phyloP scores from a whole-genome alignment of 1,140 invertebrate genomes.

The honey bee (Apis mellifera) region Amel_HAv3.1 CM009931.2:8290501-8291000 shows the following conservation, averaged over 20 bases:
- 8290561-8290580: not conserved
- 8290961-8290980: too few relatives aligned
- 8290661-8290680: too few relatives aligned
- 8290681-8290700: too few relatives aligned
- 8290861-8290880: not conserved
- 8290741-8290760: too few relatives aligned
- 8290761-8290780: not conserved
- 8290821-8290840: not conserved
- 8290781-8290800: slow-evolving; percentile 1
- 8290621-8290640: not conserved
- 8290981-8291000: too few relatives aligned
- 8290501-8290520: slow-evolving; percentile 60
- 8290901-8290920: not conserved
- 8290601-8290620: slow-evolving; percentile 1
- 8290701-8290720: too few relatives aligned
- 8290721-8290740: too few relatives aligned
- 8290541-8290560: not conserved
- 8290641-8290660: too few relatives aligned
- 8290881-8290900: not conserved
- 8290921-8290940: not conserved
- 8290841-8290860: not conserved
- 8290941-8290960: too few relatives aligned
- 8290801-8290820: slow-evolving; percentile 6
- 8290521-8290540: slow-evolving; percentile 15
- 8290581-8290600: not conserved